Percentiles rank a stretch among this genome's conserved stretches.
Conservation (phyloP, 2,113 vertebrate species). For the Stomatorhinus ivindoensis region DNA sequence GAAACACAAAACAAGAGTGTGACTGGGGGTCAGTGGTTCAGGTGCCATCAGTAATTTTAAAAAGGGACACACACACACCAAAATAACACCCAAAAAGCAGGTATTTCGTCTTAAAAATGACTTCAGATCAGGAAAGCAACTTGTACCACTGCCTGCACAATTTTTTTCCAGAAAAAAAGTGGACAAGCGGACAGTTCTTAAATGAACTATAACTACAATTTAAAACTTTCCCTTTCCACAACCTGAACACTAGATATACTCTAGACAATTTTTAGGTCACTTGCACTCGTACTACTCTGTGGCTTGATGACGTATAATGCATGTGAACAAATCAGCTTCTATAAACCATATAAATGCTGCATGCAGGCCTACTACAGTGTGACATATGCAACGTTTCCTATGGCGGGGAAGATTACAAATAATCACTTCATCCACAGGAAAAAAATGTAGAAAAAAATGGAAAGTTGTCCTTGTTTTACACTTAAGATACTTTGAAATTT, state of each 20-base stretch:
- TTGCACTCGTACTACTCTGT: not conserved
- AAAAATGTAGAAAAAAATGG: not conserved
- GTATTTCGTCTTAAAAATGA: not conserved
- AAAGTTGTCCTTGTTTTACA: not conserved
- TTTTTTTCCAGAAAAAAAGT: not conserved
- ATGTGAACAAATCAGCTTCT: not conserved
- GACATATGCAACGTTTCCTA: not conserved
- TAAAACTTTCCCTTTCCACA: conserved; percentile 5
- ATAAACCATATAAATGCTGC: not conserved
- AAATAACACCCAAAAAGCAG: not conserved
- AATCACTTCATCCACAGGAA: conserved; percentile 1
- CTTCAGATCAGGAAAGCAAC: not conserved
- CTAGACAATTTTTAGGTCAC: not conserved
- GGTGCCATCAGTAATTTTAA: not conserved
- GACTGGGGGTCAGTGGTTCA: not conserved
- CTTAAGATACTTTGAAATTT: not conserved
- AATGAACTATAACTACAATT: conserved; percentile 2
- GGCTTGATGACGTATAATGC: not conserved
- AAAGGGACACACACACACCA: not conserved
- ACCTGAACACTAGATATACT: not conserved
- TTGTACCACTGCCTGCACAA: not conserved
- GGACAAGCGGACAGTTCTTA: not conserved
- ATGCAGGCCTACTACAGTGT: conserved; percentile 1
- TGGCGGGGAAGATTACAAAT: not conserved
- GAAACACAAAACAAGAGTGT: not conserved